Evolutionary conservation across 2,888 invertebrate species (phyloP).

Genomic region (Hylaea fasciaria): DNA sequence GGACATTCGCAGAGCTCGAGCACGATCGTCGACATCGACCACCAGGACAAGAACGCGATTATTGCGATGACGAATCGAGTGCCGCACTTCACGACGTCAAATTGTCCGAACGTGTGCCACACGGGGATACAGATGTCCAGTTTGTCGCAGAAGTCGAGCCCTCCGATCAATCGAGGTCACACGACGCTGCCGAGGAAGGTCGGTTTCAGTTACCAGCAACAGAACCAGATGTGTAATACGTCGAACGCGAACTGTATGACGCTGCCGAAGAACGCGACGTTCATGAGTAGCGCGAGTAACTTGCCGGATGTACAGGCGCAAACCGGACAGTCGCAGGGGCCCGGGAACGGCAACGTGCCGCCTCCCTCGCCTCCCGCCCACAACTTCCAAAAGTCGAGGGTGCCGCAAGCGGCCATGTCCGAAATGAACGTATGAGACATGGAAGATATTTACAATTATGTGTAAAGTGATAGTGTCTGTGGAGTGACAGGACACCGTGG

Average conservation of each 20-base stretch:
- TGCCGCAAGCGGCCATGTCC: slow-evolving; percentile 93
- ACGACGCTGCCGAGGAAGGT: slow-evolving; percentile 81
- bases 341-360: slow-evolving; percentile 61
- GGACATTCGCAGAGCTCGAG: slow-evolving; percentile 92
- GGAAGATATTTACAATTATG: slow-evolving; percentile 85
- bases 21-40: slow-evolving; percentile 93
- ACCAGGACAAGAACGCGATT: slow-evolving; percentile 87
- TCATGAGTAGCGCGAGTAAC: slow-evolving; percentile 74
- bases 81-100: slow-evolving; percentile 77
- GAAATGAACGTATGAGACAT: slow-evolving; percentile 95
- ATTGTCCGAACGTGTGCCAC: slow-evolving; percentile 85
- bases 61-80: slow-evolving; percentile 81
- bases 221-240: slow-evolving; percentile 77
- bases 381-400: slow-evolving; percentile 83
- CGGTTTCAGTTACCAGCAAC: slow-evolving; percentile 75
- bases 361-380: slow-evolving; percentile 75
- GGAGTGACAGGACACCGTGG: slow-evolving; percentile 58
- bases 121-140: slow-evolving; percentile 85
- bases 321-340: slow-evolving; percentile 73
- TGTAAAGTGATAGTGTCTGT: slow-evolving; percentile 69
- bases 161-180: slow-evolving; percentile 74
- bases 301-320: slow-evolving; percentile 81
- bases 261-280: slow-evolving; percentile 85
- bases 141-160: slow-evolving; percentile 75
- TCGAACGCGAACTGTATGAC: slow-evolving; percentile 82